Evolutionary conservation across 2,797 vertebrate genomes (phyloP).

Genomic region (Clamator glandarius): DNA sequence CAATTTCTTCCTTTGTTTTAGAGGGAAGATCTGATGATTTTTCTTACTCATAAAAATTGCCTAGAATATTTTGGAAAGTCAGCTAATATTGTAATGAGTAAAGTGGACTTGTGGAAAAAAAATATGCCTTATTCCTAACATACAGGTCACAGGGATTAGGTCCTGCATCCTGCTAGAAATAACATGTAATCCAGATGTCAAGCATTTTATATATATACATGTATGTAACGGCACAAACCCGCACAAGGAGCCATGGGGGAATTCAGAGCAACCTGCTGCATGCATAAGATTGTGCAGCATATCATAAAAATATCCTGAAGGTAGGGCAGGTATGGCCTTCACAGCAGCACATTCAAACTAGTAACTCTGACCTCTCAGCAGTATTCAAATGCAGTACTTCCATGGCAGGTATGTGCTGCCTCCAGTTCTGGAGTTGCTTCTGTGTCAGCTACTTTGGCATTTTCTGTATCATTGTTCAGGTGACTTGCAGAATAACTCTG

Average conservation of each 20-base stretch:
- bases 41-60: neutral
- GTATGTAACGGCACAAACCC: neutral
- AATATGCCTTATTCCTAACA: neutral
- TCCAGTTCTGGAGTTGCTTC: neutral
- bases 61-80: slow-evolving; percentile 1
- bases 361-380: neutral
- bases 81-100: neutral
- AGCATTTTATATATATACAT: neutral
- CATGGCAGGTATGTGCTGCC: neutral
- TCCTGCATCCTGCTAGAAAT: neutral
- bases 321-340: neutral
- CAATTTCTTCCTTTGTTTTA: slow-evolving; percentile 8
- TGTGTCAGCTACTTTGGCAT: neutral
- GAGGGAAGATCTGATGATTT: neutral
- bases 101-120: neutral
- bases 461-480: neutral
- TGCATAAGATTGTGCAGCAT: neutral
- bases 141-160: neutral
- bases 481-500: too few relatives aligned
- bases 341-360: neutral
- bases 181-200: neutral
- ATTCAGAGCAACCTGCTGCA: neutral
- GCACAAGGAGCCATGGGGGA: neutral
- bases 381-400: neutral
- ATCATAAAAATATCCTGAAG: neutral